Base-by-base conservation (phyloP, 2,113 vertebrate genomes). In the Crotophaga sulcirostris region DNA sequence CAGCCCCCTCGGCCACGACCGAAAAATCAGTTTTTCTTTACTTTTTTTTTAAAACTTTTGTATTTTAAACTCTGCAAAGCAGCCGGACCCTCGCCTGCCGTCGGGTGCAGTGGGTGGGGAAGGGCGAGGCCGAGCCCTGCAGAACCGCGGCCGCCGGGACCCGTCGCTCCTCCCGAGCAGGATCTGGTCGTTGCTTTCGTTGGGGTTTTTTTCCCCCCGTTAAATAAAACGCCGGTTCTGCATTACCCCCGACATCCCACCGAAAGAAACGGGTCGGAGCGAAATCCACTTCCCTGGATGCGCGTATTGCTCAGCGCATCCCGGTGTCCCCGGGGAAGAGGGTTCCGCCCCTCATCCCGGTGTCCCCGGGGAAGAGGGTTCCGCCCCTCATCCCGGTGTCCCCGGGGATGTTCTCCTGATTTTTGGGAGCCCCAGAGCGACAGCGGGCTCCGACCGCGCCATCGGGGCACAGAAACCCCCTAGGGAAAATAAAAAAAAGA, bases 11-110 rank as follows among this genome's bases (percentile, higher is more conserved):
- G n/a, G 38, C 54, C 2, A 0, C 10, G 1, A 26, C 28, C 11
- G 33, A 5, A 38, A 73, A 23, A 4, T 1, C 0, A 23, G 0
- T 33, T 89, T 51, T 44, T 7, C 6, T 58, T 54, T 44, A 1
- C 4, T 87, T 78, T 55, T 26, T 28, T n/a, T 34, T 3, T 11
- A 33, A 16, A 54, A 34, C 25, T 26, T 15, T 51, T 18, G n/a
- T n/a, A 28, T 21, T 56, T 56, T 15, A n/a, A n/a, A 34, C 54
- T 4, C 7, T 20, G 29, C 34, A 0, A 20, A 80, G 13, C 80
- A 36, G 31, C 6, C 47, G 10, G 9, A 20, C 42, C 33, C 10
- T 5, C 10, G 11, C 47, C 52, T 11, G 7, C 68, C 29, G 16
- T 84, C n/a, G 58, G 36, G 36, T 45, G 33, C 11, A 13, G 3